Evolutionary conservation across 37 sponge, comb jelly and placozoan genomes (phyloP).

Genomic region (Ianthella basta): DNA sequence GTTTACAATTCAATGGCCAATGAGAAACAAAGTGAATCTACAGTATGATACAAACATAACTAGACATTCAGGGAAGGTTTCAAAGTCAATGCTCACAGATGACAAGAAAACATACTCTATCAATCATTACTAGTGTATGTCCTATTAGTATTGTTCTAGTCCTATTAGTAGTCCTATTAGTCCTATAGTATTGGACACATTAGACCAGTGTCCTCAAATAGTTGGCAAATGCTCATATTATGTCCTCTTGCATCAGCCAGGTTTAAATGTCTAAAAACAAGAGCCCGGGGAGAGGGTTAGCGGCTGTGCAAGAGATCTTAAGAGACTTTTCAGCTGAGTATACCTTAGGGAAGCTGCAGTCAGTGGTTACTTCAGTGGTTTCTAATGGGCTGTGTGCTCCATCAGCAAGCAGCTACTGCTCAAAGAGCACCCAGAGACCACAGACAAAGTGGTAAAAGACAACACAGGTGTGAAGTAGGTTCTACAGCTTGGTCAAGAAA

Average conservation of each 20-base stretch:
- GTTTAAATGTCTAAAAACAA: slow-evolving; percentile 1
- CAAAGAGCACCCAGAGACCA: slow-evolving; percentile 21
- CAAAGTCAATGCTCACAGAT: too few relatives aligned
- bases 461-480: slow-evolving; percentile 36
- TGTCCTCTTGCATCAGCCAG: slow-evolving; percentile 26
- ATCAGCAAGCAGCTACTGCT: slow-evolving; percentile 40
- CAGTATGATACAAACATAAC: too few relatives aligned
- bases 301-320: slow-evolving; percentile 33
- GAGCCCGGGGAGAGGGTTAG: slow-evolving; percentile 18
- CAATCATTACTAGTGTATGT: too few relatives aligned
- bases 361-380: slow-evolving; percentile 43
- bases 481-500: not conserved
- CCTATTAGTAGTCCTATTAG: too few relatives aligned
- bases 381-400: slow-evolving; percentile 25
- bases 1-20: too few relatives aligned
- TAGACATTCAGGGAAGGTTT: too few relatives aligned
- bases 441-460: slow-evolving; percentile 26
- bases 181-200: too few relatives aligned
- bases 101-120: too few relatives aligned
- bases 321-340: slow-evolving; percentile 37
- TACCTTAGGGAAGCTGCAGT: slow-evolving; percentile 32
- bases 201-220: too few relatives aligned
- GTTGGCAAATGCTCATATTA: not conserved
- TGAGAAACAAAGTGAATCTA: too few relatives aligned
- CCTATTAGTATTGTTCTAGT: too few relatives aligned